Base-by-base conservation (phyloP, 2,113 vertebrate species). In the Tangachromis dhanisi region DNA sequence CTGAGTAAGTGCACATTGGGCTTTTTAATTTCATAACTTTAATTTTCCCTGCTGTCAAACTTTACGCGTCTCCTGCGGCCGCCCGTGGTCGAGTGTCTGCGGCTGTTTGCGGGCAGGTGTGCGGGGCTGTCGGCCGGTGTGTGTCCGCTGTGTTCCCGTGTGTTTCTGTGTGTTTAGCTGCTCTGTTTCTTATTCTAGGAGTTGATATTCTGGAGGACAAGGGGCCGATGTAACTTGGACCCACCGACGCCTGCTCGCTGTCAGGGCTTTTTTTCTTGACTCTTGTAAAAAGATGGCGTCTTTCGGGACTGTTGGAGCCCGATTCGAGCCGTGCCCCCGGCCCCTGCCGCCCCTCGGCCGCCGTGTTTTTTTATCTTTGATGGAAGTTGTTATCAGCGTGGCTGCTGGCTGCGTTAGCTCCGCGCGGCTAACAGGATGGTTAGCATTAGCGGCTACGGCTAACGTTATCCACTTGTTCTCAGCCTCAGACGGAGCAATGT, bases 1-100 rank as follows among this genome's bases (percentile, higher is more conserved):
- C 96, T 96, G 95, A 96, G 97, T 97, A 96, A 97, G 97, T 97
- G 94, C 92, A 95, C 96, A 93, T 95, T 93, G 95, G 95, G 86
- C 91, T 92, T 96, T 95, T 95, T 95, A 95, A 95, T 96, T 94
- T 94, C 93, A 89, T 90, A 97, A 96, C 95, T 97, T 97, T 96
- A 91, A 95, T 96, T 91, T 91, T 90, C 83, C 78, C 80, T 89
- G 47, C 51, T 92, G 88, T 91, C 86, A 92, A 95, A 96, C 91
- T 96, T 96, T 89, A 51, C 26, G 84, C 80, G 91, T 61, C 66
- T 26, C 40, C 51, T 33, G 49, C 83, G 21, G 42, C 38, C 40
- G 45, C 31, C 33, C 29, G 84, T 63, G 14, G 83, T 85, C 33
- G 73, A 53, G 84, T 54, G 61, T 73, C 71, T 31, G 66, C 10